Percentiles rank a stretch among this genome's conserved stretches.
Evolutionary conservation across 2,113 vertebrate species (phyloP).

Genomic region (Anguilla japonica): DNA sequence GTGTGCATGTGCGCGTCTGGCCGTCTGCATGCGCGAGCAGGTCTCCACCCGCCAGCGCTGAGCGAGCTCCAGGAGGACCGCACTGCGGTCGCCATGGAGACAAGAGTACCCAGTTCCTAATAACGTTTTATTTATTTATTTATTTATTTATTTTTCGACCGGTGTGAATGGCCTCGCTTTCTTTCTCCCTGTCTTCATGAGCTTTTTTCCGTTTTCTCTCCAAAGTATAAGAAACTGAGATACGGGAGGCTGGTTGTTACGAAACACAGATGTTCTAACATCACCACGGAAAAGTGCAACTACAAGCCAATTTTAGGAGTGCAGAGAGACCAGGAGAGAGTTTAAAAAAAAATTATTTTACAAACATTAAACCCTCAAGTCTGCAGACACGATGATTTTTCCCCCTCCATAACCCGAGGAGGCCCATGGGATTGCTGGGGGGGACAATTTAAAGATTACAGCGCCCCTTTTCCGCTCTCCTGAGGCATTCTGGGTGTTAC

Average conservation of each 20-base stretch:
- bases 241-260: slow-evolving; percentile 48
- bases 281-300: background rate
- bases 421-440: background rate
- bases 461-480: background rate
- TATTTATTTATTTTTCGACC: slow-evolving; percentile 68
- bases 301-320: background rate
- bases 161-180: slow-evolving; percentile 68
- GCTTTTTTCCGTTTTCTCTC: slow-evolving; percentile 58
- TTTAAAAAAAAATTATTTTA: background rate
- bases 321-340: background rate
- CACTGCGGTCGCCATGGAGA: slow-evolving; percentile 75
- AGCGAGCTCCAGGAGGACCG: slow-evolving; percentile 66
- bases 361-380: background rate
- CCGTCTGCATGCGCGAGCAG: slow-evolving; percentile 45
- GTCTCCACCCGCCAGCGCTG: slow-evolving; percentile 66
- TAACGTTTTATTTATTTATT: slow-evolving; percentile 39
- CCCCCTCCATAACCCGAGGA: background rate
- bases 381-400: background rate
- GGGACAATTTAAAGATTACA: too few relatives aligned
- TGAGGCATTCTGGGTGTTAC: background rate
- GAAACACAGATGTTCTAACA: slow-evolving; percentile 40
- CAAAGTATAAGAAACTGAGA: slow-evolving; percentile 4
- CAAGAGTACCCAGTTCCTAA: slow-evolving; percentile 72
- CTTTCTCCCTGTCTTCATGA: slow-evolving; percentile 55
- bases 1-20: slow-evolving; percentile 17